These are phyloP conservation scores for Armadillidium nasatum DNA, from an alignment of 1,140 invertebrate genomes.

Conservation along the genomic window DNA sequence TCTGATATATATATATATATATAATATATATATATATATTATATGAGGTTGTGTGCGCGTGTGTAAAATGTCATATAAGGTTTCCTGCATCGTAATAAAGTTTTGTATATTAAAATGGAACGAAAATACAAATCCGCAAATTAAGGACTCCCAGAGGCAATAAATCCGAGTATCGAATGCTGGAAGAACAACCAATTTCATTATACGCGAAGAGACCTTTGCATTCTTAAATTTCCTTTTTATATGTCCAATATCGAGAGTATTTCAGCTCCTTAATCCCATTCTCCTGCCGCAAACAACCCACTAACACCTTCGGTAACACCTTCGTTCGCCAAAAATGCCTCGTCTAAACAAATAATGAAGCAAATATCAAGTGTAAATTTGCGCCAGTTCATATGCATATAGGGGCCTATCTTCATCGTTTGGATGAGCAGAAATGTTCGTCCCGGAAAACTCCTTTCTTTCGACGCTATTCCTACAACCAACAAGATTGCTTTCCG, in stretches of 20 bases:
- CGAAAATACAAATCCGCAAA: background rate
- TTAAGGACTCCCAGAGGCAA: background rate
- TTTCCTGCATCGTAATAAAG: too few species aligned
- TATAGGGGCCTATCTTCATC: slow-evolving; percentile 6
- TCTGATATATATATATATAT: too few species aligned
- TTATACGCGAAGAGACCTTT: background rate
- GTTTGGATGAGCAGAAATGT: background rate
- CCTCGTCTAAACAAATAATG: slow-evolving; percentile 7
- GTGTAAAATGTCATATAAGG: too few species aligned
- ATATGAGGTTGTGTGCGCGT: too few species aligned
- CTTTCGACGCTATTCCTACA: background rate
- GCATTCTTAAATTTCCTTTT: slow-evolving; percentile 11
- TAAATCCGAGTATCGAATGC: background rate
- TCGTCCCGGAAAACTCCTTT: background rate
- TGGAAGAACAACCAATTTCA: slow-evolving; percentile 5
- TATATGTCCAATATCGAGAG: background rate
- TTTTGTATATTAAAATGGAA: background rate
- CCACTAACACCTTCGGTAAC: slow-evolving; percentile 1
- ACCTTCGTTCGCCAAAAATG: slow-evolving; percentile 6
- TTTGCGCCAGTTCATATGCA: slow-evolving; percentile 11
- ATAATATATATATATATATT: too few species aligned
- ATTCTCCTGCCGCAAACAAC: background rate
- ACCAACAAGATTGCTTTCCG: slow-evolving; percentile 29
- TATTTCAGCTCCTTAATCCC: slow-evolving; percentile 4
- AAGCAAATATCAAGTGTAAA: slow-evolving; percentile 13